phyloP scores from a whole-genome alignment of 2,797 vertebrate species.

The Uromys caudimaculatus region DNA sequence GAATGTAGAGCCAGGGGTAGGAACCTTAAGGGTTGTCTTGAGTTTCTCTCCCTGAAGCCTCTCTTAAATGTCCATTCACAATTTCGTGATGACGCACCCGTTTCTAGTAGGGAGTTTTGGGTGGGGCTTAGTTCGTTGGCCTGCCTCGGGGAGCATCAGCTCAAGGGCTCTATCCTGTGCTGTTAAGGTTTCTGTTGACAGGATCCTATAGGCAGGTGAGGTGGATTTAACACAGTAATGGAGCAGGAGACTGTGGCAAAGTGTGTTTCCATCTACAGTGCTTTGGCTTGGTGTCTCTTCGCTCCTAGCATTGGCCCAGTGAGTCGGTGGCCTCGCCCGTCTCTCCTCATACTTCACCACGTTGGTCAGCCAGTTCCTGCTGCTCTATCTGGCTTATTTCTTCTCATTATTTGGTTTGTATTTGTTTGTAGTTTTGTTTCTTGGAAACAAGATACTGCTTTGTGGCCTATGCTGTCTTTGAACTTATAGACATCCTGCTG shows the following conservation, averaged over 20 bases:
- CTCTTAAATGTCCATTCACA: background rate
- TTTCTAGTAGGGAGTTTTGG: background rate
- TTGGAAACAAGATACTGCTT: background rate
- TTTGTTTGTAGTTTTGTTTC: background rate
- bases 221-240: background rate
- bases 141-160: background rate
- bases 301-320: background rate
- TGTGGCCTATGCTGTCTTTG: background rate
- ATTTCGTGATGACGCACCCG: background rate
- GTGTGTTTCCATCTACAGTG: background rate
- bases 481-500: background rate
- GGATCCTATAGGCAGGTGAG: background rate
- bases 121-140: background rate
- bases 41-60: background rate
- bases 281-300: background rate
- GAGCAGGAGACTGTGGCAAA: background rate
- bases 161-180: background rate
- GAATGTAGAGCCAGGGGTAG: background rate
- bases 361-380: background rate
- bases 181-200: background rate
- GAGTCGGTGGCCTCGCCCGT: background rate
- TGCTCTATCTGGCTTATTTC: background rate
- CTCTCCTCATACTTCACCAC: background rate
- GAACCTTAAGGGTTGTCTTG: background rate
- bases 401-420: constrained; percentile 24